Evolutionary conservation across 23 tunicate species (phyloP).

Genomic region (Botrylloides violaceus): DNA sequence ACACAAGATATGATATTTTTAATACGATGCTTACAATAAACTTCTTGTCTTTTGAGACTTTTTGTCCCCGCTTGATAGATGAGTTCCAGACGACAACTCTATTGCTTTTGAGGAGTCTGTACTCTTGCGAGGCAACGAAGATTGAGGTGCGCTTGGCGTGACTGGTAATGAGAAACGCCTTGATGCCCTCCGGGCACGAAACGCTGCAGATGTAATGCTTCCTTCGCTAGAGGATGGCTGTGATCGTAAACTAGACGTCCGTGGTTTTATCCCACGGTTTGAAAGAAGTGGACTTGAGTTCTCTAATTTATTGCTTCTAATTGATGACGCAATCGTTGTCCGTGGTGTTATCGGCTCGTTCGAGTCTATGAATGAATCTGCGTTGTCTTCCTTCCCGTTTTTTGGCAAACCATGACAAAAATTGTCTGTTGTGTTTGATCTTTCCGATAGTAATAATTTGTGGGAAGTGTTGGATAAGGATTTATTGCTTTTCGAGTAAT

Average conservation of each 20-base stretch:
- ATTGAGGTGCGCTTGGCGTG: background rate
- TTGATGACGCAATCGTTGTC: background rate
- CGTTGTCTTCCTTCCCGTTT: background rate
- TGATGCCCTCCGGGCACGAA: conserved; percentile 12
- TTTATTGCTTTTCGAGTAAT: background rate
- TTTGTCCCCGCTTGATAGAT: background rate
- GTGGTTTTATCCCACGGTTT: background rate
- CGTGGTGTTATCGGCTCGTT: background rate
- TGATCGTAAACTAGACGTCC: conserved; percentile 22
- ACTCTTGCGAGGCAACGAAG: background rate
- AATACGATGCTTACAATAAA: background rate
- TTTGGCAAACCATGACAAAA: conserved; percentile 14
- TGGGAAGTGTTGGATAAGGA: background rate
- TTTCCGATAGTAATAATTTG: background rate
- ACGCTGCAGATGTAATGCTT: conserved; percentile 3
- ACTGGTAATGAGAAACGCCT: conserved; percentile 21
- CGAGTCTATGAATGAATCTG: background rate
- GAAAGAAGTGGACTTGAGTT: background rate
- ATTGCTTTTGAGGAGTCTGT: background rate
- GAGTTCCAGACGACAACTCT: background rate
- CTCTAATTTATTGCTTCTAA: too few species aligned
- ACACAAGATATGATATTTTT: too few species aligned
- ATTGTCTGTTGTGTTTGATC: background rate
- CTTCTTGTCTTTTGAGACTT: background rate
- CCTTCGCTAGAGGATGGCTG: conserved; percentile 14